These are phyloP conservation scores for Manis crassicaudata DNA, from an alignment of 2,797 vertebrate genomes.

Conservation along the genomic window DNA sequence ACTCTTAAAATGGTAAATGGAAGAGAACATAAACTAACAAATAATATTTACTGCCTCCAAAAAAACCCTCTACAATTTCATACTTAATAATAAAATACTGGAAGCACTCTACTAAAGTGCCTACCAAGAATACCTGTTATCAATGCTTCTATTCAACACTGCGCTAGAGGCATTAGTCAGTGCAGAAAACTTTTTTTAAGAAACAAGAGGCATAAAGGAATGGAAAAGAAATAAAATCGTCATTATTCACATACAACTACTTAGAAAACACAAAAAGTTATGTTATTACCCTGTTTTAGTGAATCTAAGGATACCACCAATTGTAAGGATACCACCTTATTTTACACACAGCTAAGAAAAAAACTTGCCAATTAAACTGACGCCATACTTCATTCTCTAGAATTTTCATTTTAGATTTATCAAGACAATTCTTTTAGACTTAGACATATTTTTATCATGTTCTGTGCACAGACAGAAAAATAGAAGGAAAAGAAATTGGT, in stretches of 20 bases:
- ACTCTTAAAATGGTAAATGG: constrained; percentile 17
- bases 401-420: constrained; percentile 48
- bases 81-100: constrained; percentile 31
- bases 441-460: not conserved
- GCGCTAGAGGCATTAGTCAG: not conserved
- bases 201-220: not conserved
- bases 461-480: not conserved
- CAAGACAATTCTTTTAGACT: constrained; percentile 46
- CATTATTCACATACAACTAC: constrained; percentile 21
- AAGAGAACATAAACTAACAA: constrained; percentile 26
- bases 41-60: not conserved
- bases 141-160: constrained; percentile 24
- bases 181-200: not conserved
- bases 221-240: constrained; percentile 38
- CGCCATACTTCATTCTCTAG: not conserved
- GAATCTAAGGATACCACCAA: constrained; percentile 18
- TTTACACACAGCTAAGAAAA: constrained; percentile 35
- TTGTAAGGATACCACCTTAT: not conserved
- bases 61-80: not conserved
- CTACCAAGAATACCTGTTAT: not conserved
- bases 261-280: constrained; percentile 44
- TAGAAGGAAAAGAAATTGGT: constrained; percentile 41
- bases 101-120: not conserved
- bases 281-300: not conserved
- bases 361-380: constrained; percentile 38